Evolutionary conservation across 2,797 vertebrate genomes (phyloP).

Genomic region (Clarias fuscus): DNA sequence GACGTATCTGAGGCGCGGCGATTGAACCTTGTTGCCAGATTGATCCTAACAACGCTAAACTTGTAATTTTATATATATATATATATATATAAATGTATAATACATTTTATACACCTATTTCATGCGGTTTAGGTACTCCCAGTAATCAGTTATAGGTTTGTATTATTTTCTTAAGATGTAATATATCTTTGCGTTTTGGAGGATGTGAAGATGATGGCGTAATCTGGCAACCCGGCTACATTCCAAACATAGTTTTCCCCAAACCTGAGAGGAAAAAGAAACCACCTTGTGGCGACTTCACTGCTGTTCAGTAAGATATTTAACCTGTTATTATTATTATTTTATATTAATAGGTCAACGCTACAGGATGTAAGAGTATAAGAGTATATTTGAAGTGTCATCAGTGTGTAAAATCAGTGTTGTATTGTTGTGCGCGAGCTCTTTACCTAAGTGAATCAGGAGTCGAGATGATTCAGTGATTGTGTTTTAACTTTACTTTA

Average conservation of each 20-base stretch:
- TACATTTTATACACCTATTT: not conserved
- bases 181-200: too few relatives aligned
- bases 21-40: not conserved
- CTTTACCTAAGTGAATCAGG: not conserved
- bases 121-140: rapidly evolving
- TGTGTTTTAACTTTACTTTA: not conserved
- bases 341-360: not conserved
- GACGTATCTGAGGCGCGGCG: not conserved
- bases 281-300: too few relatives aligned
- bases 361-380: not conserved
- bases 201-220: rapidly evolving
- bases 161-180: not conserved
- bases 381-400: not conserved
- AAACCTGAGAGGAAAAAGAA: not conserved
- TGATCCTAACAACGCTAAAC: not conserved
- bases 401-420: not conserved
- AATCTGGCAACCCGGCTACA: slow-evolving; percentile 16
- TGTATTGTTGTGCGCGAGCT: not conserved
- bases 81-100: too few relatives aligned
- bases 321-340: not conserved
- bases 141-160: not conserved
- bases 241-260: not conserved
- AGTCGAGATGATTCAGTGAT: not conserved
- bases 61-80: not conserved
- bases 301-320: not conserved